Base-by-base conservation (phyloP, 1,140 invertebrate species). In the Aleiodes sp. region DNA sequence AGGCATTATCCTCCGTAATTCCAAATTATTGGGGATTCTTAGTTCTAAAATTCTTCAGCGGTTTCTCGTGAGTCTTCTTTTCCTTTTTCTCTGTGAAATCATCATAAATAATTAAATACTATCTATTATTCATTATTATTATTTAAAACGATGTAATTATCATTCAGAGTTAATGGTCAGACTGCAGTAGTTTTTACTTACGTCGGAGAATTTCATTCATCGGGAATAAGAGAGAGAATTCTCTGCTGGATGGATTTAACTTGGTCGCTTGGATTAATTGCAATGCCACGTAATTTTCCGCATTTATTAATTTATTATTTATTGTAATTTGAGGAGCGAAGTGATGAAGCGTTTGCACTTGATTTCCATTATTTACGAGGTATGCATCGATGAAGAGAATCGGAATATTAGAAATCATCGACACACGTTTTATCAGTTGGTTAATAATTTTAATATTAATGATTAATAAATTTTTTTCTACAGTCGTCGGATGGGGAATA, bases 41-140 rank as follows among this genome's bases (percentile, higher is more conserved):
- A 68, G 70, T 87, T 46, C 68, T 87, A 2, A 88, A 91, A 75
- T 90, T 92, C 72, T 87, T 92, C 78, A 91, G 89, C 73, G 91
- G 92, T 9, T 85, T 89, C 60, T 87, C 87, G 89, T 82, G 59
- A 69, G 37, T 68, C 24, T 2, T 10, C 14, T 4, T n/a, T 0
- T 31, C 4, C 37, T 71, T 43, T 59, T 0, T 19, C n/a, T 64
- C 16, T 1, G 19, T 14, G 26, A 16, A 63, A 26, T 46, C n/a
- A 26, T 21, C 0, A 46, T n/a, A 65, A 14, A 24, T 12, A 43
- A 12, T 35, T 14, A 3, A 3, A 2, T 57, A 65, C n/a, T n/a
- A n/a, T n/a, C n/a, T n/a, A n/a, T n/a, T n/a, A n/a, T n/a, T n/a
- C n/a, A n/a, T n/a, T n/a, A n/a, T n/a, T n/a, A n/a, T n/a, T n/a